These are phyloP conservation scores for Manis javanica DNA, from an alignment of 2,797 vertebrate species.

Conservation along the genomic window DNA sequence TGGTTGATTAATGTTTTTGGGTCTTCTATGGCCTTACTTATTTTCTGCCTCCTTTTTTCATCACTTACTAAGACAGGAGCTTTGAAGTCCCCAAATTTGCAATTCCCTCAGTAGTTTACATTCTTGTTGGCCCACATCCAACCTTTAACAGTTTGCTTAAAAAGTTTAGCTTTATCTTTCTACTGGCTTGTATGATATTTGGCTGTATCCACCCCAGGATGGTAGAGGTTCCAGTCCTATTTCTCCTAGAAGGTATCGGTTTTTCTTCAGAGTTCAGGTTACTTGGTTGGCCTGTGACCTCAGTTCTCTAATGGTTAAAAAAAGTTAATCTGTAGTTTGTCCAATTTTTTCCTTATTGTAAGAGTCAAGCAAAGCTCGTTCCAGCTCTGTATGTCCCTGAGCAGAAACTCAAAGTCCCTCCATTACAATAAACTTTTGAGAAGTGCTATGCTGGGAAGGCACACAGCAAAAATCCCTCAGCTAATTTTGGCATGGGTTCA, in stretches of 20 bases:
- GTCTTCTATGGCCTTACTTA: not conserved
- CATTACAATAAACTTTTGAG: not conserved
- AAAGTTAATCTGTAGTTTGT: no score
- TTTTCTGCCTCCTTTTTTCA: not conserved
- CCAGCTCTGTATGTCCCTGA: not conserved
- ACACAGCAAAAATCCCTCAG: not conserved
- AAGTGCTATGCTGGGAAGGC: not conserved
- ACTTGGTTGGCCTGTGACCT: not conserved
- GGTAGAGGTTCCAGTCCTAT: not conserved
- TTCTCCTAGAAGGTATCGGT: not conserved
- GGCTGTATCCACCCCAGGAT: not conserved
- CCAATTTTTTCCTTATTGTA: not conserved
- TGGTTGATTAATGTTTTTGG: not conserved
- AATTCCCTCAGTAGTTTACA: not conserved
- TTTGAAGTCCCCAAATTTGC: not conserved
- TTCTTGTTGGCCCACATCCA: not conserved
- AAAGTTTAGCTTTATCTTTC: not conserved
- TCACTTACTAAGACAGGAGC: not conserved
- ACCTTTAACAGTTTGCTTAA: not conserved
- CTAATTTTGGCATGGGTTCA: not conserved
- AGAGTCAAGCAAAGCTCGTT: not conserved
- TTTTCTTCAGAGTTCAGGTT: not conserved
- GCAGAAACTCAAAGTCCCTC: not conserved
- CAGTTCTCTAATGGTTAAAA: no score
- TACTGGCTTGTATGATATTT: not conserved